Conservation (phyloP, 2,797 vertebrate species). For the Telmatherina bonti region DNA sequence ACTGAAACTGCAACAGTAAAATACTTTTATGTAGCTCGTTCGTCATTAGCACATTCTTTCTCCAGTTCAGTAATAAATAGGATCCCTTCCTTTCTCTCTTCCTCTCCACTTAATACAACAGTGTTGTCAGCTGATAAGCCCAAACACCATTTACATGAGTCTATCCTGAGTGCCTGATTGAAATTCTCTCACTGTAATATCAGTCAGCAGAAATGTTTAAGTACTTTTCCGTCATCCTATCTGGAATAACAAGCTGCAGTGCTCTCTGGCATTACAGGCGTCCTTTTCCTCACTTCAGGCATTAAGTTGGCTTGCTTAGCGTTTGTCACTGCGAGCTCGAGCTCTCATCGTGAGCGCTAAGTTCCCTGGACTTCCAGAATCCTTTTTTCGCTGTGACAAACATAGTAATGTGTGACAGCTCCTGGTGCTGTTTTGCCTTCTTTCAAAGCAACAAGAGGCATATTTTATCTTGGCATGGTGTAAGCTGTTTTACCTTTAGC, state of each 20-base stretch:
- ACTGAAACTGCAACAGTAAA: slow-evolving; percentile 64
- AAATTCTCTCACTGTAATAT: slow-evolving; percentile 69
- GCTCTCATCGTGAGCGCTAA: slow-evolving; percentile 21
- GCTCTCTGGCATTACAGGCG: slow-evolving; percentile 46
- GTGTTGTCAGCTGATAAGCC: slow-evolving; percentile 40
- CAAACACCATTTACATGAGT: slow-evolving; percentile 57
- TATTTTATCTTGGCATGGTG: slow-evolving; percentile 44
- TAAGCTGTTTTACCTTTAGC: slow-evolving; percentile 49
- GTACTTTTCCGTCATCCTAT: slow-evolving; percentile 65
- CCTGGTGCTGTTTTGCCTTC: slow-evolving; percentile 38
- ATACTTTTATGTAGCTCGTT: slow-evolving; percentile 65
- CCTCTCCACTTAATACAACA: slow-evolving; percentile 41
- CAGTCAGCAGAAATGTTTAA: slow-evolving; percentile 71
- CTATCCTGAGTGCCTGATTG: slow-evolving; percentile 64
- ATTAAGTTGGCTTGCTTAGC: slow-evolving; percentile 28
- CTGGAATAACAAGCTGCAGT: slow-evolving; percentile 67
- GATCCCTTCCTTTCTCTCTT: slow-evolving; percentile 40
- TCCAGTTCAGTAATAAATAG: slow-evolving; percentile 58
- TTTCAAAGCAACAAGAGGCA: slow-evolving; percentile 30
- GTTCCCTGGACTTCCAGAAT: slow-evolving; percentile 21
- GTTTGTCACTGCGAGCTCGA: slow-evolving; percentile 35
- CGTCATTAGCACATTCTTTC: slow-evolving; percentile 63
- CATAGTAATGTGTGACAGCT: slow-evolving; percentile 44
- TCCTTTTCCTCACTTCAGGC: slow-evolving; percentile 55
- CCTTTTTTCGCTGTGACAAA: slow-evolving; percentile 43